These are phyloP conservation scores for Daubentonia madagascariensis DNA, from an alignment of 2,113 vertebrate species.

Conservation along the genomic window DNA sequence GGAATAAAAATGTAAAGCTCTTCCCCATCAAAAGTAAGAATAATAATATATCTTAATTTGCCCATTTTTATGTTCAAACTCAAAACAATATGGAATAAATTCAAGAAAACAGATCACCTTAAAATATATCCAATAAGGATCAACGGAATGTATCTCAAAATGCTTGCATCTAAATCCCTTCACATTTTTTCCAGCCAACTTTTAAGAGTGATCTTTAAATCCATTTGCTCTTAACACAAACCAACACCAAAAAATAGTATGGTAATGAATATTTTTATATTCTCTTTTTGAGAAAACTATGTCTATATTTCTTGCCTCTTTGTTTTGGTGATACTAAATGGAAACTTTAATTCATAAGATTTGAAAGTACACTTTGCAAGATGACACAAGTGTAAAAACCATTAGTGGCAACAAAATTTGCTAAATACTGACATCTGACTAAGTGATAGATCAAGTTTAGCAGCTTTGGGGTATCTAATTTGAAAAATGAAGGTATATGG, in stretches of 20 bases:
- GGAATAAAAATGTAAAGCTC: neutral
- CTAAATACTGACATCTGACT: slow-evolving; percentile 45
- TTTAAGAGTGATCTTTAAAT: slow-evolving; percentile 17
- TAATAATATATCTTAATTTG: neutral
- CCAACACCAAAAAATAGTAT: neutral
- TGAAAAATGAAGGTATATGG: neutral
- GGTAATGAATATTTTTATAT: neutral
- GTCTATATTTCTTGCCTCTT: slow-evolving; percentile 27
- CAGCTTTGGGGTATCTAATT: slow-evolving; percentile 43
- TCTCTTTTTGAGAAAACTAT: slow-evolving; percentile 4
- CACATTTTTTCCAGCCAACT: neutral
- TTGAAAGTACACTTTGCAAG: slow-evolving; percentile 52
- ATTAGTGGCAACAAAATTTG: slow-evolving; percentile 46
- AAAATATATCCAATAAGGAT: slow-evolving; percentile 10
- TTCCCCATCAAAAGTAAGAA: neutral
- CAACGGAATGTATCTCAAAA: neutral
- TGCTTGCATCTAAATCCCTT: neutral
- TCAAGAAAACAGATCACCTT: neutral
- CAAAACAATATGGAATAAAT: neutral
- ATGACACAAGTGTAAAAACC: slow-evolving; percentile 64
- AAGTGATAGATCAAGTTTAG: slow-evolving; percentile 33
- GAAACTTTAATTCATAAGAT: slow-evolving; percentile 57
- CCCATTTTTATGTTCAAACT: neutral
- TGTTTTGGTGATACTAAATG: slow-evolving; percentile 53
- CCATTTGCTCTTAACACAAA: neutral